phyloP scores from a whole-genome alignment of 1,140 invertebrate species.

The Musca domestica region DNA sequence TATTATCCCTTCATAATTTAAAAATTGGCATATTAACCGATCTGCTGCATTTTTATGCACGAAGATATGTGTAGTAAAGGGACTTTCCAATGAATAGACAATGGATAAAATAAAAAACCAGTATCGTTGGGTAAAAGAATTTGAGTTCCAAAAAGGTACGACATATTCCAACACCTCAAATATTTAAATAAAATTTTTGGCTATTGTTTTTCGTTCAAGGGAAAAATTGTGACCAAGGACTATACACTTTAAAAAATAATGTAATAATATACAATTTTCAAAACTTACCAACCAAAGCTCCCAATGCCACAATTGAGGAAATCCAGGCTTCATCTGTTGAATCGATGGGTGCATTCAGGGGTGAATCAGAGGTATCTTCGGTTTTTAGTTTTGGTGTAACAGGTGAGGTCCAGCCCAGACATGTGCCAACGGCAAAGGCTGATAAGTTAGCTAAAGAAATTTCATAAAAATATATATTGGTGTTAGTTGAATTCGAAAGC shows the following conservation, averaged over 20 bases:
- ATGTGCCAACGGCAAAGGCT: constrained; percentile 64
- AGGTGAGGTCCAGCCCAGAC: constrained; percentile 75
- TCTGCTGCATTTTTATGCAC: too few species aligned
- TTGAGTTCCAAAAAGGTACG: too few species aligned
- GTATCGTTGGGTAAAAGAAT: too few species aligned
- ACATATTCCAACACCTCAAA: too few species aligned
- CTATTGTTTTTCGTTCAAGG: background rate
- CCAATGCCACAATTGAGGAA: constrained; percentile 75
- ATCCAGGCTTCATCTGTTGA: constrained; percentile 72
- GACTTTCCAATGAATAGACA: too few species aligned
- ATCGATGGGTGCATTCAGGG: constrained; percentile 51
- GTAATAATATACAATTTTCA: background rate
- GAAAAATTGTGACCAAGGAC: background rate
- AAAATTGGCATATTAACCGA: too few species aligned
- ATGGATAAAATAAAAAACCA: too few species aligned
- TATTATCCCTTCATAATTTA: too few species aligned
- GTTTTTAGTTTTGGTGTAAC: constrained; percentile 61
- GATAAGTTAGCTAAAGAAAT: constrained; percentile 63
- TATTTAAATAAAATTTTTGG: background rate
- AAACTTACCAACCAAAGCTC: constrained; percentile 68
- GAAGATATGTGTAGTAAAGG: too few species aligned
- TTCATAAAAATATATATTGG: constrained; percentile 8
- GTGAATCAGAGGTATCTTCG: constrained; percentile 53
- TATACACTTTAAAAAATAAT: too few species aligned
- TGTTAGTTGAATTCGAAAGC: background rate